Conservation (phyloP, 2,888 invertebrate species). For the Allacma fusca region DNA sequence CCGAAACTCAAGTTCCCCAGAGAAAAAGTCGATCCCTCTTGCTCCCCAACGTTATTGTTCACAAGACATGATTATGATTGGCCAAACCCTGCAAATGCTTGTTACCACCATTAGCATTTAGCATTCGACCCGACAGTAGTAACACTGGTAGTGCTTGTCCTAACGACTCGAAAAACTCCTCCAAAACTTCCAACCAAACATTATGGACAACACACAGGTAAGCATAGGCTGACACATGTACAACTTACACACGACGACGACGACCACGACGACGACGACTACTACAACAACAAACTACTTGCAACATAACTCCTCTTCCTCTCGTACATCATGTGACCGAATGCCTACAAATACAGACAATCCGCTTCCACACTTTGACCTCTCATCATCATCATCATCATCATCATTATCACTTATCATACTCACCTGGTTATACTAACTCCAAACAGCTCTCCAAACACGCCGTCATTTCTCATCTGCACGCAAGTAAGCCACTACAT, state of each 20-base stretch:
- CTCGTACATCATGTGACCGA: conserved; percentile 33
- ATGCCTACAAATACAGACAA: conserved; percentile 31
- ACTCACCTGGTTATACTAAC: conserved; percentile 26
- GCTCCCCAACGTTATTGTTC: conserved; percentile 59
- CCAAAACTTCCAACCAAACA: conserved; percentile 47
- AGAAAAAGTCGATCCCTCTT: conserved; percentile 51
- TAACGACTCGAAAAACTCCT: conserved; percentile 53
- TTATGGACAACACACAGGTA: conserved; percentile 35
- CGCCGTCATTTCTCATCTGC: conserved; percentile 23
- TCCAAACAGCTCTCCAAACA: conserved; percentile 19
- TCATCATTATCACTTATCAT: conserved; percentile 36
- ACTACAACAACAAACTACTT: conserved; percentile 13
- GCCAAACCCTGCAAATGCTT: conserved; percentile 61
- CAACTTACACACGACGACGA: conserved; percentile 29
- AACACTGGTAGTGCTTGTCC: conserved; percentile 58
- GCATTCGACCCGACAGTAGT: conserved; percentile 59
- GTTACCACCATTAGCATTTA: conserved; percentile 62
- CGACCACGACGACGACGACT: conserved; percentile 35
- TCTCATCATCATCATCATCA: conserved; percentile 36
- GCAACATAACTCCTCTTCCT: neutral
- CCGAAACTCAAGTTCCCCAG: conserved; percentile 53
- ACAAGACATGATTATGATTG: conserved; percentile 62
- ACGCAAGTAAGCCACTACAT: neutral
- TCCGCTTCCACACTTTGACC: conserved; percentile 31
- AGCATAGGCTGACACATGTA: conserved; percentile 47